phyloP scores from a whole-genome alignment of 1,140 invertebrate species.

The Drosophila lacertosa region DNA sequence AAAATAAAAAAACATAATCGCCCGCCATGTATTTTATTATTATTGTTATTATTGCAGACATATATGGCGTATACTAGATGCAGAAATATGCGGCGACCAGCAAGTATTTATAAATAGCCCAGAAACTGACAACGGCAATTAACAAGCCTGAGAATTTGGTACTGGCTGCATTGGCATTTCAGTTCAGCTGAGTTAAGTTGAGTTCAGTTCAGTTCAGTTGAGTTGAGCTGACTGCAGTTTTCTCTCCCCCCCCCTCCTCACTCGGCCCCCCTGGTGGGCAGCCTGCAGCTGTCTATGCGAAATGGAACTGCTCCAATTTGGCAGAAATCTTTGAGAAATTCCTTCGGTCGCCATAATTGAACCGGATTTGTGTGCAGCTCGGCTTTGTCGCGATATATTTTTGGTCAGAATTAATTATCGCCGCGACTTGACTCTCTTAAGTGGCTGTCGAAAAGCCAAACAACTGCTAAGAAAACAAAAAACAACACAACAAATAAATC shows the following conservation, averaged over 20 bases:
- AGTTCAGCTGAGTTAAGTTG: slow-evolving; percentile 17
- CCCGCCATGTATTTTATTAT: slow-evolving; percentile 13
- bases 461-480: slow-evolving; percentile 16
- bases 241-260: too few relatives aligned
- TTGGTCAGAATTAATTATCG: slow-evolving; percentile 77
- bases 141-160: slow-evolving; percentile 77
- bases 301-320: slow-evolving; percentile 78
- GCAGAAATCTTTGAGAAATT: slow-evolving; percentile 73
- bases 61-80: slow-evolving; percentile 4
- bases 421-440: slow-evolving; percentile 58
- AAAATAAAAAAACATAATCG: slow-evolving; percentile 14
- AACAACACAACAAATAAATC: slow-evolving; percentile 9
- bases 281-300: slow-evolving; percentile 57
- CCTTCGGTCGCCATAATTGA: slow-evolving; percentile 68
- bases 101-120: slow-evolving; percentile 70
- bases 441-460: slow-evolving; percentile 57
- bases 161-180: slow-evolving; percentile 58
- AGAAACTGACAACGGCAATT: slow-evolving; percentile 77
- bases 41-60: slow-evolving; percentile 24
- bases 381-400: slow-evolving; percentile 50
- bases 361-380: slow-evolving; percentile 56
- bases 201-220: slow-evolving; percentile 28
- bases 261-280: slow-evolving; percentile 17
- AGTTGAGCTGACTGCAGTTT: too few relatives aligned
- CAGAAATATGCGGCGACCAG: slow-evolving; percentile 19